These are phyloP conservation scores for Thunnus albacares DNA, from an alignment of 2,797 vertebrate species.

Conservation along the genomic window DNA sequence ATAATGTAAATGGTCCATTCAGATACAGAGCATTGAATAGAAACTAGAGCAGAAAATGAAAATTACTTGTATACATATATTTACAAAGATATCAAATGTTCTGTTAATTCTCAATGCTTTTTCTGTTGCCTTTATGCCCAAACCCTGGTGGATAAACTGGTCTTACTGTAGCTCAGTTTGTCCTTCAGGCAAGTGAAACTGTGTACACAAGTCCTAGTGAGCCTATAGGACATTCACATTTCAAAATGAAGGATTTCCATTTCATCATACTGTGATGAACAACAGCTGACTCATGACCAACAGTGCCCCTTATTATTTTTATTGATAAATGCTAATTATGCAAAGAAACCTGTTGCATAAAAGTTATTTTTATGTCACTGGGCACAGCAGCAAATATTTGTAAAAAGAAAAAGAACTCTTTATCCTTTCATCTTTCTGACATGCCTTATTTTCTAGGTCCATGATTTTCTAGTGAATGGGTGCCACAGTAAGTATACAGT, in stretches of 20 bases:
- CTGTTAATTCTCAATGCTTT: too few species aligned
- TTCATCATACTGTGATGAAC: too few species aligned
- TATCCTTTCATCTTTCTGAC: too few species aligned
- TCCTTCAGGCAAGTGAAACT: too few species aligned
- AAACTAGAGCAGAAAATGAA: neutral
- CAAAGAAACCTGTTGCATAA: neutral
- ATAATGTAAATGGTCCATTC: neutral
- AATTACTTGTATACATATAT: neutral
- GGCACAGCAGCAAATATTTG: neutral
- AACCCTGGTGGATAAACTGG: too few species aligned
- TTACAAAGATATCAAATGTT: neutral
- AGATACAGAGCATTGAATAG: neutral
- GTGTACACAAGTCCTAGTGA: too few species aligned
- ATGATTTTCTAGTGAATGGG: too few species aligned
- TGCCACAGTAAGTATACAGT: neutral
- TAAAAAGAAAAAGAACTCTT: too few species aligned
- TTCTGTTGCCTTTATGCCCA: too few species aligned
- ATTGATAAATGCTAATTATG: constrained; percentile 15
- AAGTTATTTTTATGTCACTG: neutral
- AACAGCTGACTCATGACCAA: neutral
- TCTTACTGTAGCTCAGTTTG: too few species aligned
- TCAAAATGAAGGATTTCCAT: too few species aligned
- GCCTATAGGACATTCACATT: too few species aligned
- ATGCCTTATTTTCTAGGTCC: neutral
- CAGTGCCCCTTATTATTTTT: neutral